These are phyloP conservation scores for Phrynocephalus forsythii DNA, from an alignment of 2,797 vertebrate genomes.

Conservation along the genomic window DNA sequence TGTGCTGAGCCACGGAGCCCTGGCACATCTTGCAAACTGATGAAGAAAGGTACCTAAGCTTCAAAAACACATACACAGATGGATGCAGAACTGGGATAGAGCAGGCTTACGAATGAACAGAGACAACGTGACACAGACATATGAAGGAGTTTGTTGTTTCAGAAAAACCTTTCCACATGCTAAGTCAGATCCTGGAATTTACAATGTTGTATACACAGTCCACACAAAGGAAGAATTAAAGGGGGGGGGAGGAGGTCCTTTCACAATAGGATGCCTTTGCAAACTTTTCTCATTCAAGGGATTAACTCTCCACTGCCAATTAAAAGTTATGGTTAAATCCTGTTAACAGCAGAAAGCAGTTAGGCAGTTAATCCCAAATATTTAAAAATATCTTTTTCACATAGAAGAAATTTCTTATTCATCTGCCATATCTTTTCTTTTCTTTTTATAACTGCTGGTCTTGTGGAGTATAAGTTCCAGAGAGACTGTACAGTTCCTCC, in stretches of 20 bases:
- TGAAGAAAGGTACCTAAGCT: no score
- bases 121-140: background rate
- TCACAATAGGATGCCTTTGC: background rate
- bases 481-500: background rate
- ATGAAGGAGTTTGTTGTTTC: background rate
- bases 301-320: conserved; percentile 74
- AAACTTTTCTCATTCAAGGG: conserved; percentile 55
- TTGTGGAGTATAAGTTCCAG: conserved; percentile 43
- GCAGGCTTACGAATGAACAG: background rate
- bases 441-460: conserved; percentile 29
- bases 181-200: background rate
- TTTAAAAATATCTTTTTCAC: conserved; percentile 46
- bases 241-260: background rate
- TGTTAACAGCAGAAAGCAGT: conserved; percentile 70
- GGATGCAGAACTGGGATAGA: background rate
- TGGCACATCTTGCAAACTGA: no score
- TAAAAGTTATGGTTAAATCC: conserved; percentile 75
- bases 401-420: conserved; percentile 43
- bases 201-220: background rate
- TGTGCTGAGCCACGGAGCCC: no score
- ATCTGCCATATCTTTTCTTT: conserved; percentile 20
- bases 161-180: background rate
- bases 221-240: background rate
- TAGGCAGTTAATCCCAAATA: conserved; percentile 54
- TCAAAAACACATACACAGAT: background rate